Conservation (phyloP, 2,113 vertebrate genomes). For the Mola mola region DNA sequence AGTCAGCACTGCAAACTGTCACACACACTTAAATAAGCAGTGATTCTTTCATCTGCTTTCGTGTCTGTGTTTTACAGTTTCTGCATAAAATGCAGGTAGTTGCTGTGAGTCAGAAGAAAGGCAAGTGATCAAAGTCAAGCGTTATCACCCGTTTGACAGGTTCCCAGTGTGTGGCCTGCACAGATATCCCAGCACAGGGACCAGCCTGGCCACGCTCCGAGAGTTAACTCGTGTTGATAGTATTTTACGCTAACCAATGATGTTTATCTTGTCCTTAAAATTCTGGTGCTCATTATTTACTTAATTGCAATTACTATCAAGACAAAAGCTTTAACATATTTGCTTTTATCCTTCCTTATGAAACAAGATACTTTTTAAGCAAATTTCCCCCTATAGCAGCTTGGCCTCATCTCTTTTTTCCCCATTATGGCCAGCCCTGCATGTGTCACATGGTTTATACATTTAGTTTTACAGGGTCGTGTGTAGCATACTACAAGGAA, state of each 20-base stretch:
- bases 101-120: conserved; percentile 12
- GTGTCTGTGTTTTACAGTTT: conserved; percentile 29
- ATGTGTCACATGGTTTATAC: too few relatives aligned
- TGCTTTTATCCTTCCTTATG: too few relatives aligned
- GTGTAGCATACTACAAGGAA: too few relatives aligned
- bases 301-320: too few relatives aligned
- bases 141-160: conserved; percentile 33
- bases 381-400: too few relatives aligned
- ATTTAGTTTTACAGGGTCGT: too few relatives aligned
- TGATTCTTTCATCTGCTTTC: not conserved
- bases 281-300: too few relatives aligned
- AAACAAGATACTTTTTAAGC: too few relatives aligned
- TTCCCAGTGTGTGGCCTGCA: conserved; percentile 15
- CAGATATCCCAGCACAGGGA: conserved; percentile 24
- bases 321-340: too few relatives aligned
- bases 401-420: too few relatives aligned
- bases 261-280: not conserved
- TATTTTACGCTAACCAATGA: not conserved
- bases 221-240: conserved; percentile 18
- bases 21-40: conserved; percentile 21
- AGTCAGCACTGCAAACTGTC: conserved; percentile 1
- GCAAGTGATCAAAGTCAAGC: conserved; percentile 47
- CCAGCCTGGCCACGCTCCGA: conserved; percentile 36
- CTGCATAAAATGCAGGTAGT: conserved; percentile 14
- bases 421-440: too few relatives aligned